Percentiles rank a stretch among this genome's conserved stretches.
phyloP scores from a whole-genome alignment of 2,888 invertebrate genomes.

The Creontiades dilutus region DNA sequence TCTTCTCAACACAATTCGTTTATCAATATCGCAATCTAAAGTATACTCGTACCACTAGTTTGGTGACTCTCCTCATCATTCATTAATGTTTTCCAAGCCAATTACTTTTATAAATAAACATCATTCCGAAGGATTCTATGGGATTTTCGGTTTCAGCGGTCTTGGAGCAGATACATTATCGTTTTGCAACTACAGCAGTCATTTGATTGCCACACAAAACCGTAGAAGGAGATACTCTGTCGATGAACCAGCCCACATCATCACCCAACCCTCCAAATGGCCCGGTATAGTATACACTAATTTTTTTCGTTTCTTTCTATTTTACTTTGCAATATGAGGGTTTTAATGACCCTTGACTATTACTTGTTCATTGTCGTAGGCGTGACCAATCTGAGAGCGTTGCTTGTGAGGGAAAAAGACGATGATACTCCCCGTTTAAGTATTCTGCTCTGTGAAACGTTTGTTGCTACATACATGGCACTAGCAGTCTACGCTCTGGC shows the following conservation, averaged over 20 bases:
- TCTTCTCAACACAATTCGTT: too few relatives aligned
- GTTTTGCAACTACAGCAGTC: constrained; percentile 80
- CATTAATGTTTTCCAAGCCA: too few relatives aligned
- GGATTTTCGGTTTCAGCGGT: constrained; percentile 75
- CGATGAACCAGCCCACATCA: constrained; percentile 87
- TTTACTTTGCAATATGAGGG: not conserved
- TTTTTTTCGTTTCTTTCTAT: not conserved
- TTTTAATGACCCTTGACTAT: too few relatives aligned
- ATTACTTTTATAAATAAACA: too few relatives aligned
- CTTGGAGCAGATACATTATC: constrained; percentile 76
- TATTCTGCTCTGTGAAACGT: constrained; percentile 94
- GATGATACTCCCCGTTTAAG: constrained; percentile 95
- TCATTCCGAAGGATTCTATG: too few relatives aligned
- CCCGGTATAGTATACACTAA: constrained; percentile 80
- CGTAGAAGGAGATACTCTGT: constrained; percentile 87
- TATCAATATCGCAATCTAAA: too few relatives aligned
- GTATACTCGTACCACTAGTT: too few relatives aligned
- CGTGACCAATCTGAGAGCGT: constrained; percentile 93
- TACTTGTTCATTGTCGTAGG: constrained; percentile 80
- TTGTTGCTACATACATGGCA: constrained; percentile 95
- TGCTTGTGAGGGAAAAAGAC: constrained; percentile 95
- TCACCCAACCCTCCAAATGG: constrained; percentile 94
- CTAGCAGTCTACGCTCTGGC: constrained; percentile 94
- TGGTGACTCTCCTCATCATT: too few relatives aligned
- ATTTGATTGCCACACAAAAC: constrained; percentile 84